Evolutionary conservation across 2,113 vertebrate species (phyloP), one percentile per base, ranked within the genome.

Genomic region (Cinclus mexicanus): DNA sequence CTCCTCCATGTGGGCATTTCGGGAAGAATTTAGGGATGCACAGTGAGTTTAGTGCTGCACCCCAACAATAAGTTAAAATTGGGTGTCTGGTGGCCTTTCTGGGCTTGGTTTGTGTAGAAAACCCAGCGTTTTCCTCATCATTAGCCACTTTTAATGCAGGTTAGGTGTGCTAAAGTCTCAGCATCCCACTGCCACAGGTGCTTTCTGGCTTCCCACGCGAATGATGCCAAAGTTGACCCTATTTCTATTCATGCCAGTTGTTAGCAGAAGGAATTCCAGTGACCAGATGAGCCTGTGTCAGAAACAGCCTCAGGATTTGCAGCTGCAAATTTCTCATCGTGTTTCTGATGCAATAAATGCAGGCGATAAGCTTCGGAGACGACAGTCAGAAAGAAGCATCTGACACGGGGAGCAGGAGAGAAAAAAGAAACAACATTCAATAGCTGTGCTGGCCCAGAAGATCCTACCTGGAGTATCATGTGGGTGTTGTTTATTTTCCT

Each of bases 1-100:
- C 42, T 74, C 20, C n/a, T 65, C 44, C 49, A 23, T 0, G 0
- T 67, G 14, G 9, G 10, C 4, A 1, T 83, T 53, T 44, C 3
- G 2, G 70, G 39, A 67, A 67, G 47, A 53, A 47, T 55, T 83
- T 26, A 49, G 70, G 28, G 46, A 14, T 0, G 0, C 0, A 0
- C 12, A 4, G 12, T n/a, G 50, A 39, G 13, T 25, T 78, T 31
- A 16, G 71, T 46, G 46, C 50, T 49, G 5, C 0, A 0, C 25
- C n/a, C 25, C 11, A 28, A 28, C 0, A 2, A 20, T 0, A 1
- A 10, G 19, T 20, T 78, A 31, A 35, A 84, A 29, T 16, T 21
- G 24, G 15, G 4, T 67, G 11, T 55, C 37, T 74, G 46, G 11
- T 50, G 29, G 12, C 33, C 19, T 81, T 91, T 61, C 57, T 64